phyloP scores from a whole-genome alignment of 2,113 vertebrate species.

The Phrynosoma platyrhinos region DNA sequence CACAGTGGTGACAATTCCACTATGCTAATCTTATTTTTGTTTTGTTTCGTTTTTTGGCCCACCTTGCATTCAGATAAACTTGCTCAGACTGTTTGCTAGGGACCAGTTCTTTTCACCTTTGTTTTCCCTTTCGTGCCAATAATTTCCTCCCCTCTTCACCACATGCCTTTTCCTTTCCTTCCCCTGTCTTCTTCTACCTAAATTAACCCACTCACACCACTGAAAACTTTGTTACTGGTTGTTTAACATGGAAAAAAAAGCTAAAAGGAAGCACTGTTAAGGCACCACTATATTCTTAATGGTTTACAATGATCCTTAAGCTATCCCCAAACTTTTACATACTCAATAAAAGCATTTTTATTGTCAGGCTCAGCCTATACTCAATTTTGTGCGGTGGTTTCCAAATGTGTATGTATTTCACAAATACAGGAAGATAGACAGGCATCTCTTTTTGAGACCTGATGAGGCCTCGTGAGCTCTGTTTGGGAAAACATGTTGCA shows the following conservation, averaged over 20 bases:
- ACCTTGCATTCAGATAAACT: no score
- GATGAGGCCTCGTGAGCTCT: no score
- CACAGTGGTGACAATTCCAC: constrained; percentile 57
- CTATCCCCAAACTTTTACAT: constrained; percentile 63
- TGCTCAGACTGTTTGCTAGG: no score
- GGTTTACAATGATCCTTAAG: constrained; percentile 54
- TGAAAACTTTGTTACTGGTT: background rate
- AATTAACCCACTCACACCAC: constrained; percentile 39
- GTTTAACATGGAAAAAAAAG: background rate
- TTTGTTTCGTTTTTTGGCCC: background rate
- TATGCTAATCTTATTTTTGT: constrained; percentile 29
- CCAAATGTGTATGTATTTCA: no score
- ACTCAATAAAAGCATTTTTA: constrained; percentile 40
- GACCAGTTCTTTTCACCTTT: background rate
- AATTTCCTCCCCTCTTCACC: constrained; percentile 56
- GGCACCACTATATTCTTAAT: constrained; percentile 12
- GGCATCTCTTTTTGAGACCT: no score
- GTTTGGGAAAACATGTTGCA: no score
- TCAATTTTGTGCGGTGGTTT: no score
- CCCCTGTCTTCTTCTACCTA: constrained; percentile 36
- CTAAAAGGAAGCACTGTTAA: constrained; percentile 3
- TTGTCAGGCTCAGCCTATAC: constrained; percentile 13
- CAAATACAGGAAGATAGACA: no score
- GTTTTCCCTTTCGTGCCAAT: background rate
- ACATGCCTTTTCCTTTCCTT: constrained; percentile 27